These are phyloP conservation scores for Helostoma temminkii DNA, from an alignment of 2,797 vertebrate species.

Conservation along the genomic window DNA sequence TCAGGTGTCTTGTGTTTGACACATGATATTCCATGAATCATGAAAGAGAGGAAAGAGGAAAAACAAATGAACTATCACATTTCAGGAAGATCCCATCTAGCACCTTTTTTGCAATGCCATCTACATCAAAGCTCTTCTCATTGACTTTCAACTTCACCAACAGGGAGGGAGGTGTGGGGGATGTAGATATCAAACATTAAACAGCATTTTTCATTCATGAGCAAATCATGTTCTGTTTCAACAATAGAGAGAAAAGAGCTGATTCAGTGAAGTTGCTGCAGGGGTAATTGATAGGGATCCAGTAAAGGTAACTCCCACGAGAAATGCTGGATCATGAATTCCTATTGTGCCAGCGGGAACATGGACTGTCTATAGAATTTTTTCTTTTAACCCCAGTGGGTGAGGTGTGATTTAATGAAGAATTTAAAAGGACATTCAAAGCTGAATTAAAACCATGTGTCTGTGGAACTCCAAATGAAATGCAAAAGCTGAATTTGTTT, in stretches of 20 bases:
- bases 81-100: slow-evolving; percentile 56
- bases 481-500: slow-evolving; percentile 17
- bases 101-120: slow-evolving; percentile 58
- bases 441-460: slow-evolving; percentile 56
- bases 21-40: slow-evolving; percentile 44
- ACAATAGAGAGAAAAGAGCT: slow-evolving; percentile 80
- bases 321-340: slow-evolving; percentile 80
- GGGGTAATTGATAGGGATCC: slow-evolving; percentile 85
- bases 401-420: slow-evolving; percentile 70
- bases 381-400: slow-evolving; percentile 54
- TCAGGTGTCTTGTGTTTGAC: slow-evolving; percentile 26
- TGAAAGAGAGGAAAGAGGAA: slow-evolving; percentile 43
- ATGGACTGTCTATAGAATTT: slow-evolving; percentile 66
- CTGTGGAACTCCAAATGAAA: slow-evolving; percentile 36
- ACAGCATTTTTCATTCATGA: slow-evolving; percentile 86
- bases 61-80: slow-evolving; percentile 64
- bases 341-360: slow-evolving; percentile 67
- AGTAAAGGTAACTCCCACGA: slow-evolving; percentile 77
- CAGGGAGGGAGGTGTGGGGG: slow-evolving; percentile 5
- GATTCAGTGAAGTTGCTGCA: slow-evolving; percentile 81
- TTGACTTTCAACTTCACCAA: slow-evolving; percentile 68
- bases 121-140: slow-evolving; percentile 70
- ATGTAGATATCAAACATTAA: slow-evolving; percentile 80
- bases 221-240: slow-evolving; percentile 80
- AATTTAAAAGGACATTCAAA: slow-evolving; percentile 68